Conservation (phyloP, 2,797 vertebrate species). For the Mormyrus hasselquistii region DNA sequence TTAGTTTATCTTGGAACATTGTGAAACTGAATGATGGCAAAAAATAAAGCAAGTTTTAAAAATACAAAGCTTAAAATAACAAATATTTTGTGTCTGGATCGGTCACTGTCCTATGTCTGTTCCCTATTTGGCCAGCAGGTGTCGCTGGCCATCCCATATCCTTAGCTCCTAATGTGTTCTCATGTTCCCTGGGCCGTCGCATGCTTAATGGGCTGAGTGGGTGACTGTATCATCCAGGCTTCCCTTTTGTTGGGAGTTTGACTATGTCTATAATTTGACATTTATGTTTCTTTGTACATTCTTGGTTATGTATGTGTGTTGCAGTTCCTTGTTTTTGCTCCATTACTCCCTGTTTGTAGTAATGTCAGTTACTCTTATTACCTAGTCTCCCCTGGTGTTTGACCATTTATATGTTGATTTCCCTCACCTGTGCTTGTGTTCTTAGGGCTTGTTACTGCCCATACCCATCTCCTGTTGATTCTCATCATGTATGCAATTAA, state of each 20-base stretch:
- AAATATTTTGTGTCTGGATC: neutral
- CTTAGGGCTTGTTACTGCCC: neutral
- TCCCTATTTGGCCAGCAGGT: neutral
- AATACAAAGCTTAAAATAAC: neutral
- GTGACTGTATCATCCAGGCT: neutral
- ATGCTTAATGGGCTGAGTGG: neutral
- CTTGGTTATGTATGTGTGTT: neutral
- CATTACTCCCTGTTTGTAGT: neutral
- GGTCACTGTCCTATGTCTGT: neutral
- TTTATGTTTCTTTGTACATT: neutral
- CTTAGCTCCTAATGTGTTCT: neutral
- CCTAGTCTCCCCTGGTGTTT: neutral
- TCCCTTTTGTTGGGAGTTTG: neutral
- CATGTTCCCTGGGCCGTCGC: neutral
- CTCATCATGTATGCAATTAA: neutral
- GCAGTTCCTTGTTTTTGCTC: neutral
- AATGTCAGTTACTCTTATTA: neutral
- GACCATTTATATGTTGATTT: neutral
- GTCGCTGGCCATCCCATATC: neutral
- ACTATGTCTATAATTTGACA: neutral
- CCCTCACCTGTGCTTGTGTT: neutral
- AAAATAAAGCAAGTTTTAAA: neutral
- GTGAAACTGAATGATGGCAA: neutral
- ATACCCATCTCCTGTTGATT: neutral
- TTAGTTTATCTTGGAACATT: neutral